Evolutionary conservation across 2,888 invertebrate genomes (phyloP), one percentile per base, ranked within the genome.

Genomic region (Altica lythri): DNA sequence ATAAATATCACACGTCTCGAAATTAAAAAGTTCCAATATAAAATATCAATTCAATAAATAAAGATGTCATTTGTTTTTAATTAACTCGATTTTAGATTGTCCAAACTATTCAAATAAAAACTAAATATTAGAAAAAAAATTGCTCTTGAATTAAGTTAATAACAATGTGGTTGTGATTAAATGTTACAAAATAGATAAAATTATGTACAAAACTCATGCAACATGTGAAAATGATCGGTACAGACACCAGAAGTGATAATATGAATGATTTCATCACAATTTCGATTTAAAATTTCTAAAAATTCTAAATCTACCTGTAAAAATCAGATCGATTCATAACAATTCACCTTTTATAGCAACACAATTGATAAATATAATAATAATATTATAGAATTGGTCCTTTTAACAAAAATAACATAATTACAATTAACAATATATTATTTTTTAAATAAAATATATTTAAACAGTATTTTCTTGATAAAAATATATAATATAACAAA

Each of bases 191-290:
- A 40, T 40, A 34, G 35, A 53, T 47, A 40, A 47, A 43, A 46
- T 43, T 48, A 48, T 53, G 13, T 53, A 53, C 43, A 44, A 45
- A 27, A 18, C 14, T 37, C 29, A 38, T 16, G 32, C 34, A 43
- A 51, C 50, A 40, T 8, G 22, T 49, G 49, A 45, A 40, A 53
- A 53, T 52, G 53, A 53, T 52, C 35, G 66, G 63, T 64, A 64
- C 60, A 65, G 56, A 59, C 57, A 62, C 55, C 66, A 63, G 63
- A 66, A 62, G 57, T 61, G 62, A 64, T 60, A 62, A 59, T 55
- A 59, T 57, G 53, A 59, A 62, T 65, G 61, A 62, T 53, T 55
- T 45, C 57, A 65, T 65, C 62, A 61, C 62, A 64, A 57, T 60
- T 64, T 61, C 55, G 55, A 60, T 60, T 60, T 55, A 53, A 55